These are phyloP conservation scores for Psittacula derbiana DNA, from an alignment of 2,797 vertebrate genomes.

Conservation along the genomic window DNA sequence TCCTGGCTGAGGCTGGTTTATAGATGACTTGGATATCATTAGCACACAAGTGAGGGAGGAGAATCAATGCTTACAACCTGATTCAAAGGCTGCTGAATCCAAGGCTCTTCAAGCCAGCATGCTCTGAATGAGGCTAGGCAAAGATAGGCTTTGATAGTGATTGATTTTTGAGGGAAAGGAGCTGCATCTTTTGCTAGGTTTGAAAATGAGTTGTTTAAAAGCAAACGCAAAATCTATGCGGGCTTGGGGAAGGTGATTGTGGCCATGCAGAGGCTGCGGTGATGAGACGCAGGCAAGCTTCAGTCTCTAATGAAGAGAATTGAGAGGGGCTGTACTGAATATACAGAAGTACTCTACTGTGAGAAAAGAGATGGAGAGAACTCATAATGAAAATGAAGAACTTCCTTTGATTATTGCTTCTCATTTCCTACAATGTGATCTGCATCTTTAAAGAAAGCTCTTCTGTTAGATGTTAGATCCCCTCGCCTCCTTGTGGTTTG, in stretches of 20 bases:
- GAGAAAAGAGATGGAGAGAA: neutral
- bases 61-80: neutral
- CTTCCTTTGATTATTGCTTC: constrained; percentile 49
- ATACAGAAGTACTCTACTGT: neutral
- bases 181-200: neutral
- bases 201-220: constrained; percentile 9
- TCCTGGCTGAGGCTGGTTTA: neutral
- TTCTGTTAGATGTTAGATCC: neutral
- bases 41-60: neutral
- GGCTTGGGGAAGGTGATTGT: neutral
- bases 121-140: neutral
- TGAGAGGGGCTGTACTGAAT: constrained; percentile 28
- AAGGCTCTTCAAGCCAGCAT: neutral
- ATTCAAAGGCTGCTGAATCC: neutral
- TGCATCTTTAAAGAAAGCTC: constrained; percentile 19
- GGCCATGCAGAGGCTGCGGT: neutral
- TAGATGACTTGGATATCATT: neutral
- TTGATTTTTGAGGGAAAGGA: constrained; percentile 12
- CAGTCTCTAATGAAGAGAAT: constrained; percentile 8
- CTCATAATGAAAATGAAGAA: constrained; percentile 51
- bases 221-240: neutral
- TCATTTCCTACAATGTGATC: constrained; percentile 49
- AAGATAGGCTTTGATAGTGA: neutral
- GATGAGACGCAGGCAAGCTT: neutral
- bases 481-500: neutral